Percentiles rank a stretch among this genome's conserved stretches.
These are phyloP conservation scores for Struthidea cinerea DNA, from an alignment of 2,113 vertebrate genomes.

Conservation along the genomic window DNA sequence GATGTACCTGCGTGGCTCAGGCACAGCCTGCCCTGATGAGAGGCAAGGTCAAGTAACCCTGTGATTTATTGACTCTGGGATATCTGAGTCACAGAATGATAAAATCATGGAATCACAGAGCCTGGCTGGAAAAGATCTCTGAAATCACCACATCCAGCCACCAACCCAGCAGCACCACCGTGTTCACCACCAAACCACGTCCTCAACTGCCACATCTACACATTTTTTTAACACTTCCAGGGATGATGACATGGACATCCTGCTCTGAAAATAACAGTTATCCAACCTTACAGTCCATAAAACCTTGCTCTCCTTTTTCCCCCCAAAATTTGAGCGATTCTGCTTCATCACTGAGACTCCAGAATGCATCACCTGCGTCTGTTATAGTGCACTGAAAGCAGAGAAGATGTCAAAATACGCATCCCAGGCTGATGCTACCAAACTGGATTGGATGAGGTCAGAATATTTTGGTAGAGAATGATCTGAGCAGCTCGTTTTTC, in stretches of 20 bases:
- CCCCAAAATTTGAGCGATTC: neutral
- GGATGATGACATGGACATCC: neutral
- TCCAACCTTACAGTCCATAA: neutral
- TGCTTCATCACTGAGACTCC: neutral
- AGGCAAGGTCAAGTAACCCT: neutral
- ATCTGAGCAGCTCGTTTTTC: neutral
- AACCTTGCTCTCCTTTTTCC: neutral
- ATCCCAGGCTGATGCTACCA: neutral
- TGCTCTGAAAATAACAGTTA: neutral
- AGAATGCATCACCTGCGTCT: neutral
- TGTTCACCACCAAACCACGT: neutral
- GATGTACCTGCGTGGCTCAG: fast-evolving
- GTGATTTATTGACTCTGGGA: neutral
- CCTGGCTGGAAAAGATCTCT: neutral
- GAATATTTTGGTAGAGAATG: neutral
- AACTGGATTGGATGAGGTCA: neutral
- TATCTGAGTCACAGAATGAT: neutral
- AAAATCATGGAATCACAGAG: neutral
- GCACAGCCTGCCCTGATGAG: neutral
- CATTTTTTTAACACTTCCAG: neutral
- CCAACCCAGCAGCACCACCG: neutral
- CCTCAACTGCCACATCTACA: neutral
- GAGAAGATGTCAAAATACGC: neutral
- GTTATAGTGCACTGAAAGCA: neutral
- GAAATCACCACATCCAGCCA: neutral